Evolutionary conservation across 2,797 vertebrate genomes (phyloP), one percentile per base, ranked within the genome.

Genomic region (Prunella strophiata): DNA sequence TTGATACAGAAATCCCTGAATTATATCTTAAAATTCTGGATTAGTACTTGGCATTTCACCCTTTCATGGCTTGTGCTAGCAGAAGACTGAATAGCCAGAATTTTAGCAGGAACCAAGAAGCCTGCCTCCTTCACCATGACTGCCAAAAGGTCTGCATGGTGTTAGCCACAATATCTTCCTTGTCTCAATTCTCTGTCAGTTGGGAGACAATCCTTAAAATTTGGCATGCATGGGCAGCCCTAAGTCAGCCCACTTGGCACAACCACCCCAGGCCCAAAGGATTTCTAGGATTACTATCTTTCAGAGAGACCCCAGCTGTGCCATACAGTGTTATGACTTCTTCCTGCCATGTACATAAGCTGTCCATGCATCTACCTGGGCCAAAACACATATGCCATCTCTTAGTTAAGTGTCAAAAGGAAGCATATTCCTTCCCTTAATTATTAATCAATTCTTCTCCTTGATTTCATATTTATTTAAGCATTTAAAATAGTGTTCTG

Each of bases 221-320:
- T 12, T 95, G 90, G 83, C 92, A 87, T 32, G 51, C 88, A 71
- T 88, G 42, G 67, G 61, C 38, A 70, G 63, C 74, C 88, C 90
- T 89, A 82, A 90, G 83, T 93, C 73, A 94, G 88, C 83, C 80
- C 80, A 85, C 74, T 95, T 90, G 88, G 96, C 91, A 88, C 83
- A 94, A 50, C 17, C 14, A 40, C 11, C 57, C 51, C 77, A 91
- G 54, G 67, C 95, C 83, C 95, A 88, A 90, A 95, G 94, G 85
- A 90, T 90, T 94, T 88, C 76, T 78, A 81, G 80, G 73, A 94
- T 94, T 94, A 70, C 90, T 52, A 9, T 87, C 67, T 85, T 90
- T 73, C 78, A 90, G 80, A 94, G 77, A 94, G 59, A 93, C 29
- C 71, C 74, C 83, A 96, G 91, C 83, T 94, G 91, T 57, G 67